phyloP scores from a whole-genome alignment of 2,113 vertebrate species.

The Butorides virescens region DNA sequence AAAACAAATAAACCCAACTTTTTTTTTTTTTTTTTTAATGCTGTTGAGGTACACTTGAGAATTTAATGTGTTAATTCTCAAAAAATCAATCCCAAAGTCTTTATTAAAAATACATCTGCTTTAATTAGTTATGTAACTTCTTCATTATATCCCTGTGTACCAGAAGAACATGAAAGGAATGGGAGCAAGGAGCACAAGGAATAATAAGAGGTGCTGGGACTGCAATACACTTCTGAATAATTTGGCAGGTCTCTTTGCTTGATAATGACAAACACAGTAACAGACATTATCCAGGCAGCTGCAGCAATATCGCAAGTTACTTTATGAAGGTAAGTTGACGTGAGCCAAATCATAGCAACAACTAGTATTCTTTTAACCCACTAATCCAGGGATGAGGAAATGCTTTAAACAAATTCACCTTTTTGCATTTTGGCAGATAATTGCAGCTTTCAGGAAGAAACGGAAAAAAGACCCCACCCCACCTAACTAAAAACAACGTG shows the following conservation, averaged over 20 bases:
- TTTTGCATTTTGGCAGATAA: not conserved
- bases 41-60: not conserved
- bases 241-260: slow-evolving; percentile 19
- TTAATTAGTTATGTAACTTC: slow-evolving; percentile 56
- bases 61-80: slow-evolving; percentile 8
- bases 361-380: not conserved
- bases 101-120: slow-evolving; percentile 48
- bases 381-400: not conserved
- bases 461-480: accelerated
- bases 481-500: not conserved
- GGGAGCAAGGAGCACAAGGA: not conserved
- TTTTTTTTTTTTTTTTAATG: not conserved
- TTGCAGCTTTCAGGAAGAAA: not conserved
- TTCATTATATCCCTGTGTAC: not conserved
- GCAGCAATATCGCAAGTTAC: not conserved
- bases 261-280: slow-evolving; percentile 14
- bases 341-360: not conserved
- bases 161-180: slow-evolving; percentile 1
- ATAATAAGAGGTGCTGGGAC: slow-evolving; percentile 37
- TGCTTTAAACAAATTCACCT: not conserved
- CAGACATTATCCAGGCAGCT: slow-evolving; percentile 35
- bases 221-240: slow-evolving; percentile 35
- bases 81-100: slow-evolving; percentile 23
- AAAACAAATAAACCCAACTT: not conserved
- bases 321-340: not conserved